A percentile compares a stretch with the other conserved stretches of the same genome.
Evolutionary conservation across 1,140 invertebrate species (phyloP).

Genomic region (Drosophila neocordata): DNA sequence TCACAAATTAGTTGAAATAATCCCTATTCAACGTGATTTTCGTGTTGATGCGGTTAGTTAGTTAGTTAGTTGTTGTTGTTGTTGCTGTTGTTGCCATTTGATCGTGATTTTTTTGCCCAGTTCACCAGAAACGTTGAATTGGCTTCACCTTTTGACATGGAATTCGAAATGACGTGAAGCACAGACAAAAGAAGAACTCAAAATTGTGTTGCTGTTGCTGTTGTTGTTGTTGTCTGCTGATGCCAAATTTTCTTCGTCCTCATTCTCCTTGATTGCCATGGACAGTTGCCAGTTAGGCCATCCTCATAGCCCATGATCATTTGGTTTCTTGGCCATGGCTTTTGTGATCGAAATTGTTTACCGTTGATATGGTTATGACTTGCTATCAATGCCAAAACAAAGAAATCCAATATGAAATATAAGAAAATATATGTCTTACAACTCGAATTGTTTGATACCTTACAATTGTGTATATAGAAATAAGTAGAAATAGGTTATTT

Average conservation of each 20-base stretch:
- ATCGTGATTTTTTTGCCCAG: slow-evolving; percentile 76
- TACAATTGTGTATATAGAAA: too few relatives aligned
- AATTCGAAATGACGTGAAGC: slow-evolving; percentile 79
- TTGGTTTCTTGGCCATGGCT: slow-evolving; percentile 40
- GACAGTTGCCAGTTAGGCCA: slow-evolving; percentile 45
- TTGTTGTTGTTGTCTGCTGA: slow-evolving; percentile 24
- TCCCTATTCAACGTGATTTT: slow-evolving; percentile 60
- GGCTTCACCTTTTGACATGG: slow-evolving; percentile 81
- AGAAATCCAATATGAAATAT: slow-evolving; percentile 1
- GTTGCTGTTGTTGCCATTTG: slow-evolving; percentile 34
- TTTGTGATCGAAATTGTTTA: slow-evolving; percentile 75
- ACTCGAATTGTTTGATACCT: too few relatives aligned
- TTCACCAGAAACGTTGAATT: slow-evolving; percentile 76
- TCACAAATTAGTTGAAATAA: slow-evolving; percentile 72
- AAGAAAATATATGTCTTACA: neutral
- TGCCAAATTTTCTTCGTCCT: slow-evolving; percentile 51
- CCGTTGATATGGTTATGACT: slow-evolving; percentile 75
- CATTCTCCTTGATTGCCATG: slow-evolving; percentile 72
- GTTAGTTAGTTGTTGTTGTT: slow-evolving; percentile 28
- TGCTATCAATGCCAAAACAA: slow-evolving; percentile 35
- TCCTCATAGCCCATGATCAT: slow-evolving; percentile 47
- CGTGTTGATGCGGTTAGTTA: slow-evolving; percentile 62
- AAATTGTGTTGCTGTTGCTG: slow-evolving; percentile 31
- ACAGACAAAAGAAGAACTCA: slow-evolving; percentile 57
- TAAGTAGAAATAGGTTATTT: too few relatives aligned